These are phyloP conservation scores for Taenaris catops DNA, from an alignment of 2,888 invertebrate genomes.

Conservation along the genomic window DNA sequence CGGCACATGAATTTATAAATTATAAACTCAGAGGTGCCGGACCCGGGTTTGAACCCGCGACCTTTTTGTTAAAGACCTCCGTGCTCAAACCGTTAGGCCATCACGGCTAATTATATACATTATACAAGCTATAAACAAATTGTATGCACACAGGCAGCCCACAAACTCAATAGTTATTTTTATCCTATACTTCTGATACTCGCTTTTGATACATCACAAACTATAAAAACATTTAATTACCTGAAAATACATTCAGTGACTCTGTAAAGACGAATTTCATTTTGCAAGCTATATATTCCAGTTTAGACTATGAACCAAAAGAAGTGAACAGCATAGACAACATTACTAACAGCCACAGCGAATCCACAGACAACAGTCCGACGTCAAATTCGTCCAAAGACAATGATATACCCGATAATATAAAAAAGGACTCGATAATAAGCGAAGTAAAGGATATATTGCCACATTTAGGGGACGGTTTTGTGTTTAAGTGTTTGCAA, in stretches of 20 bases:
- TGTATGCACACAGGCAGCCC: too few species aligned
- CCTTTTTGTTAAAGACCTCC: too few species aligned
- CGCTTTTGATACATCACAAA: too few species aligned
- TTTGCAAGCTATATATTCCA: conserved; percentile 70
- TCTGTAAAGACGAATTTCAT: conserved; percentile 77
- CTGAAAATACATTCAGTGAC: conserved; percentile 49
- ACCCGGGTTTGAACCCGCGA: too few species aligned
- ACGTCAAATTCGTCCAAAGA: conserved; percentile 33
- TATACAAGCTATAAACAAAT: too few species aligned
- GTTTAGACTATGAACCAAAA: conserved; percentile 59
- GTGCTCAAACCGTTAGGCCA: too few species aligned
- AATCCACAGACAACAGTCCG: conserved; percentile 30
- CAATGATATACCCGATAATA: conserved; percentile 57
- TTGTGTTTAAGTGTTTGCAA: conserved; percentile 85
- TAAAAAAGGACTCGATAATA: conserved; percentile 73
- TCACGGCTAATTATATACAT: too few species aligned
- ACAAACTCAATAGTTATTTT: too few species aligned
- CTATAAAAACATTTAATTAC: not conserved
- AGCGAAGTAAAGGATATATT: conserved; percentile 87
- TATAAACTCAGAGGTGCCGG: too few species aligned
- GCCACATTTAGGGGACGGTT: conserved; percentile 89
- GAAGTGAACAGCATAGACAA: conserved; percentile 22
- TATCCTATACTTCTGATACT: too few species aligned
- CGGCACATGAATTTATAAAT: too few species aligned
- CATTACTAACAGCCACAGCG: conserved; percentile 43